Base-by-base conservation (phyloP, 2,797 vertebrate genomes). In the Cichlasoma orientale region DNA sequence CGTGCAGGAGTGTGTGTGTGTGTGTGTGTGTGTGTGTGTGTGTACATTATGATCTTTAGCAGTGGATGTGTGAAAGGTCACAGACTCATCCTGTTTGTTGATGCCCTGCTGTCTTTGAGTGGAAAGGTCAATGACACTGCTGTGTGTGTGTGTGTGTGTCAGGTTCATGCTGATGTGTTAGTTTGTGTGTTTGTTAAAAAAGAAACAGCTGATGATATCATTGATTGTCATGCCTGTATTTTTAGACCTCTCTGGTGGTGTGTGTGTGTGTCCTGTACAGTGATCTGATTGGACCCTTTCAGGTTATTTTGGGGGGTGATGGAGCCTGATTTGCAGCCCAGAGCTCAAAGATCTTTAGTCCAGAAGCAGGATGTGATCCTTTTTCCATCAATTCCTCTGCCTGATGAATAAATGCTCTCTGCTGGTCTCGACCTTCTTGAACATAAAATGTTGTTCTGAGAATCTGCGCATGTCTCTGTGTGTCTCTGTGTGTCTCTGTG, bases 21-120 rank as follows among this genome's bases (percentile, higher is more conserved):
- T 1, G 21, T 2, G 11, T 72, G 74, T 61, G 75, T 75, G 75
- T 74, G 38, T 74, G 74, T 76, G 73, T 79, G 75, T 79, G 70
- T 54, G 21, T 50, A 27, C 56, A 72, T 86, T 84, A 3, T 73
- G 77, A 79, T 85, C 86, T 88, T 89, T 87, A 78, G 72, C 66
- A 5, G 44, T 76, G 36, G 74, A 80, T 88, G 87, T 85, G 86
- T 82, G 82, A 91, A 94, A 94, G 94, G 93, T 94, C 93, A 95
- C 81, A 86, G 75, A 89, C 87, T 78, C 80, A 77, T 90, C 86
- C 91, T 91, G 93, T 92, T 90, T 92, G 90, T 90, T 89, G 89
- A 94, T 90, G 66, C 85, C 86, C 83, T 80, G 87, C 82, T 86
- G 88, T 87, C 81, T 93, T 71, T 81, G 75, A 90, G 77, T 79